Evolutionary conservation across 37 sponge, comb jelly and placozoan genomes (phyloP), one percentile per base, ranked within the genome.

Genomic region (Sycon ciliatum): DNA sequence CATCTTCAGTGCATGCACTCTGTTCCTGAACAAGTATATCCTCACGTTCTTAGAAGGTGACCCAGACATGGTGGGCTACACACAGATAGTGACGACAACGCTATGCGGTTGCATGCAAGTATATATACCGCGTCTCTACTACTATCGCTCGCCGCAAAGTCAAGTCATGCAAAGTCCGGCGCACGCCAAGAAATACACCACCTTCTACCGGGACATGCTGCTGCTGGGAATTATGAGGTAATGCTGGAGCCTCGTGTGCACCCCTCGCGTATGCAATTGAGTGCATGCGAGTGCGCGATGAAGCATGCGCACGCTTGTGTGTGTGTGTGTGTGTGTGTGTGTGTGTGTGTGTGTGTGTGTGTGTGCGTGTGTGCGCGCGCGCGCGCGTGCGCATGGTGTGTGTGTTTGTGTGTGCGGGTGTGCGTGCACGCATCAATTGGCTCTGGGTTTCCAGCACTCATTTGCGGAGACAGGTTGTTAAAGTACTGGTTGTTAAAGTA

Each of bases 151-250:
- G n/a, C n/a, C n/a, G n/a, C n/a, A n/a, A n/a, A n/a, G n/a, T n/a
- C n/a, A n/a, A n/a, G n/a, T n/a, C n/a, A n/a, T n/a, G n/a, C n/a
- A n/a, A n/a, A n/a, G n/a, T n/a, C n/a, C n/a, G n/a, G n/a, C n/a
- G n/a, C n/a, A n/a, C n/a, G n/a, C n/a, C n/a, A n/a, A n/a, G n/a
- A n/a, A n/a, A n/a, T n/a, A n/a, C n/a, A n/a, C n/a, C n/a, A n/a
- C 29, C 24, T 78, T 78, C 65, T 16, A 26, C 3, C 32, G 79
- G 65, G 74, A 75, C 38, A 78, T 78, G 79, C 39, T 39, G 7
- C 20, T 78, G 11, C 63, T 78, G 20, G 79, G 79, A 3, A 13
- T 75, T 2, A 78, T 78, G 79, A 71, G 79, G 65, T 72, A 63
- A 57, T 18, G n/a, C n/a, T n/a, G n/a, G n/a, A n/a, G n/a, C n/a